These are phyloP conservation scores for Lepus timidus DNA, from an alignment of 2,113 vertebrate species.

Conservation along the genomic window DNA sequence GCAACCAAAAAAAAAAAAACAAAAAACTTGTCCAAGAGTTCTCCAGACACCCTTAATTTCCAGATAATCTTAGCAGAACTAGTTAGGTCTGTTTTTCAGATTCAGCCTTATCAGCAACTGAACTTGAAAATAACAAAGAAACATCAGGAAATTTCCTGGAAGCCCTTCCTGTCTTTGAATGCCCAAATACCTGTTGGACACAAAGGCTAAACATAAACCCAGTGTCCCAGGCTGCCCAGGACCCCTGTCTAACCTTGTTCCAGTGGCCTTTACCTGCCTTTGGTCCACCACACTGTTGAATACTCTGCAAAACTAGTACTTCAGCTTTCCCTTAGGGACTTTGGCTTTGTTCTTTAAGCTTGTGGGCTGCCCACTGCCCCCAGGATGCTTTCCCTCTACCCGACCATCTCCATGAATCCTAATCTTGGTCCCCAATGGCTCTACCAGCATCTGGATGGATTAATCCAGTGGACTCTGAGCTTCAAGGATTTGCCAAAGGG, in stretches of 20 bases:
- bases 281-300: background rate
- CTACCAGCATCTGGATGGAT: conserved; percentile 12
- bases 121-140: conserved; percentile 5
- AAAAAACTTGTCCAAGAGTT: background rate
- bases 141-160: conserved; percentile 28
- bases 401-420: background rate
- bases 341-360: conserved; percentile 14
- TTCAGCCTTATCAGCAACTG: conserved; percentile 13
- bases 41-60: background rate
- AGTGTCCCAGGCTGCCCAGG: background rate
- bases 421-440: background rate
- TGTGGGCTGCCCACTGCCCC: background rate
- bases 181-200: background rate
- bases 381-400: background rate
- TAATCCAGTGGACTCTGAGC: background rate
- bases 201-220: background rate
- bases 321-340: background rate
- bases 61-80: background rate
- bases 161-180: background rate
- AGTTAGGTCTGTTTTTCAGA: conserved; percentile 20
- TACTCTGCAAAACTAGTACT: background rate
- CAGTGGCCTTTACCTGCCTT: background rate
- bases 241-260: background rate
- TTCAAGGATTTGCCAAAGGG: background rate
- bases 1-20: too few relatives aligned